phyloP scores from a whole-genome alignment of 2,797 vertebrate species.

The Tapirus indicus region DNA sequence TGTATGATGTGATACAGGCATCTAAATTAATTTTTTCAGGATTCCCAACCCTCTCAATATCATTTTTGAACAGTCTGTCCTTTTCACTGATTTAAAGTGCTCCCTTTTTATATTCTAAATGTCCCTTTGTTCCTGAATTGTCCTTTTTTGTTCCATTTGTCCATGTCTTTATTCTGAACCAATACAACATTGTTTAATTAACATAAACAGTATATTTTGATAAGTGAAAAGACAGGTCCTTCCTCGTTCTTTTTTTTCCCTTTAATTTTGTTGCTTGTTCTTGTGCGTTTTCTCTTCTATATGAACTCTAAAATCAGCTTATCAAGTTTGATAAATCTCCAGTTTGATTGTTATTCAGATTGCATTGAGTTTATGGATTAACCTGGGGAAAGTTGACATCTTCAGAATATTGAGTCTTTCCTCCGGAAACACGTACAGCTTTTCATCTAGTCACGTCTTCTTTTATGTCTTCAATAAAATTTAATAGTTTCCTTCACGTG shows the following conservation, averaged over 20 bases:
- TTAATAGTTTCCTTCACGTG: not conserved
- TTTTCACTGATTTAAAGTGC: conserved; percentile 36
- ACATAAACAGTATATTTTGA: not conserved
- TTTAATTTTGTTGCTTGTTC: conserved; percentile 1
- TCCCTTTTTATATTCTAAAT: not conserved
- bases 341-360: not conserved
- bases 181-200: conserved; percentile 1
- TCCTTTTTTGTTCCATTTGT: not conserved
- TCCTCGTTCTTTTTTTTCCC: not conserved
- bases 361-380: conserved; percentile 42
- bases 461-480: conserved; percentile 31
- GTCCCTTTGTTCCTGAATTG: conserved; percentile 20
- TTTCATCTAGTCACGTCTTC: not conserved
- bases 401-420: conserved; percentile 26
- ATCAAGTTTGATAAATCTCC: not conserved
- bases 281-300: not conserved
- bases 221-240: conserved; percentile 11
- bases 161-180: conserved; percentile 7
- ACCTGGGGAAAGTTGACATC: conserved; percentile 48
- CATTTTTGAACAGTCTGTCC: not conserved
- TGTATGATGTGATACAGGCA: not conserved
- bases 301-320: conserved; percentile 47
- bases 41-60: not conserved
- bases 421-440: not conserved
- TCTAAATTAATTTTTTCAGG: conserved; percentile 1